phyloP scores from a whole-genome alignment of 2,797 vertebrate genomes.

The Ispidina lecontei region DNA sequence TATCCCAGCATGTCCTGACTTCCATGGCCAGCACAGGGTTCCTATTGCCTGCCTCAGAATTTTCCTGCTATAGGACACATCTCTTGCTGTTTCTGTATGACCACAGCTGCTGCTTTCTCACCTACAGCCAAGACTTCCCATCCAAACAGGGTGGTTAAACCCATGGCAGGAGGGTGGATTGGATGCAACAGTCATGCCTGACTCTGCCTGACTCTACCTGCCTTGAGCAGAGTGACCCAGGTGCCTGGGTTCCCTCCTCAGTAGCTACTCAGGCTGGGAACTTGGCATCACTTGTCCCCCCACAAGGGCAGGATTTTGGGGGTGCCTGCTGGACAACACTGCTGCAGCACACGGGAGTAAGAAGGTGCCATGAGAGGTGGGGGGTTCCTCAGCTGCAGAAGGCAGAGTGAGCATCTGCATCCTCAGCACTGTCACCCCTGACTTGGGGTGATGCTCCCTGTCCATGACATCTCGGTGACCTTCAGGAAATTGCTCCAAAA shows the following conservation, averaged over 20 bases:
- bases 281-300: not conserved
- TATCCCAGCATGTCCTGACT: not conserved
- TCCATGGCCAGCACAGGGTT: not conserved
- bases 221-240: not conserved
- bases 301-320: not conserved
- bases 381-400: not conserved
- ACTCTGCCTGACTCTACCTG: not conserved
- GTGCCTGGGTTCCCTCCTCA: not conserved
- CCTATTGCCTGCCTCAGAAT: not conserved
- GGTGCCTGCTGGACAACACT: accelerated
- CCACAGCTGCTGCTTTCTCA: not conserved
- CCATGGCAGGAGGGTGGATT: not conserved
- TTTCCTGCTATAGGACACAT: not conserved
- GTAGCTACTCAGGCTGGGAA: not conserved
- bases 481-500: not conserved
- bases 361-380: not conserved
- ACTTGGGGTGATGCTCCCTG: accelerated
- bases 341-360: not conserved
- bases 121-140: not conserved
- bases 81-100: not conserved
- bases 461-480: accelerated
- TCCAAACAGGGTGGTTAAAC: not conserved
- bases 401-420: not conserved
- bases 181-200: not conserved
- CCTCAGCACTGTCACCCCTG: accelerated